Evolutionary conservation across 1,140 invertebrate species (phyloP).

Genomic region (Sesamia nonagrioides): DNA sequence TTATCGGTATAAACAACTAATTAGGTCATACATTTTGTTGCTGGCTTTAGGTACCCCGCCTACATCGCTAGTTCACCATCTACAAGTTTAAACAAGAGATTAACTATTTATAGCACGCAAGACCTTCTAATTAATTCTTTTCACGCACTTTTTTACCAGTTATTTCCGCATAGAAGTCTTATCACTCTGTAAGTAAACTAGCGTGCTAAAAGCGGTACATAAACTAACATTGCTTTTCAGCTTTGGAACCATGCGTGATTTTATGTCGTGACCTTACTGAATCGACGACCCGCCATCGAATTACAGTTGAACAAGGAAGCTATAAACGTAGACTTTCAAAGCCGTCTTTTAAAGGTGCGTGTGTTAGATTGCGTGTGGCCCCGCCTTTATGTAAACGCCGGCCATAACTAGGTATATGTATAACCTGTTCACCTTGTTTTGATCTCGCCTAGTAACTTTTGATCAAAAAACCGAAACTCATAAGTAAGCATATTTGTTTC

Average conservation of each 20-base stretch:
- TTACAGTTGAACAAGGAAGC: constrained; percentile 35
- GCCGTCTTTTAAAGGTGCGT: constrained; percentile 30
- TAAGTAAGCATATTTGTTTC: neutral
- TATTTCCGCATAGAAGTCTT: constrained; percentile 22
- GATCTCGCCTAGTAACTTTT: constrained; percentile 20
- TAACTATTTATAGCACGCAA: neutral
- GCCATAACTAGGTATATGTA: constrained; percentile 41
- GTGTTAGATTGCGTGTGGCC: constrained; percentile 38
- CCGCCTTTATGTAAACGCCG: constrained; percentile 17
- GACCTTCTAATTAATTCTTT: neutral
- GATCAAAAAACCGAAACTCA: constrained; percentile 10
- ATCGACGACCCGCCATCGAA: constrained; percentile 27
- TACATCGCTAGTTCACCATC: no score
- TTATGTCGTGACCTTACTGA: constrained; percentile 35
- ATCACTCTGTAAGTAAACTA: constrained; percentile 8
- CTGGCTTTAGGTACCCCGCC: no score
- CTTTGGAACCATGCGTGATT: constrained; percentile 20
- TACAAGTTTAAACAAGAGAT: neutral
- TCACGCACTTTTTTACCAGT: neutral
- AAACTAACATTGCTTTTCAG: constrained; percentile 15
- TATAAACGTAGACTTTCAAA: constrained; percentile 43
- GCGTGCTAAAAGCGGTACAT: neutral
- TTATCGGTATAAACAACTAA: no score
- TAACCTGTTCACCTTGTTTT: constrained; percentile 43
- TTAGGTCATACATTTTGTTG: no score